Evolutionary conservation across 2,888 invertebrate species (phyloP).

Genomic region (Osmoderma eremita): DNA sequence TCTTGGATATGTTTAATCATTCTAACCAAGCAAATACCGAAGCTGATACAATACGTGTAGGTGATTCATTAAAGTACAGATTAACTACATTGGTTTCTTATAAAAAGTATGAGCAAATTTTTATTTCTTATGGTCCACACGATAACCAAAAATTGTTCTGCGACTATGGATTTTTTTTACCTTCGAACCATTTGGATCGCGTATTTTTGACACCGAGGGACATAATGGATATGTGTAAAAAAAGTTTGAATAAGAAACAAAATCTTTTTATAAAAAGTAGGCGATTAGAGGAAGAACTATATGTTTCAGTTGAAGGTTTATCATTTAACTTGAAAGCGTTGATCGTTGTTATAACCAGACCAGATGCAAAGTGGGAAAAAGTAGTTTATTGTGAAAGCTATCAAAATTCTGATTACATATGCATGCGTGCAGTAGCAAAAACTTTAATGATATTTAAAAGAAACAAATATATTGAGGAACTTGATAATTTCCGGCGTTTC

Average conservation of each 20-base stretch:
- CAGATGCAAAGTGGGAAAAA: conserved; percentile 47
- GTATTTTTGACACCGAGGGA: conserved; percentile 70
- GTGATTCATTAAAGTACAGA: conserved; percentile 64
- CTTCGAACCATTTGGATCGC: conserved; percentile 74
- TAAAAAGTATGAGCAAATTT: conserved; percentile 77
- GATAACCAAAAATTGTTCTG: conserved; percentile 81
- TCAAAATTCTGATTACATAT: conserved; percentile 32
- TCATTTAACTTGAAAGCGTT: conserved; percentile 72
- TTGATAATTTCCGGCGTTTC: conserved; percentile 6
- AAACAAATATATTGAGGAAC: conserved; percentile 13
- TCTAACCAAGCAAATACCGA: conserved; percentile 70
- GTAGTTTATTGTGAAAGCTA: conserved; percentile 47
- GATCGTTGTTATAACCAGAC: conserved; percentile 53
- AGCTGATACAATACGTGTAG: conserved; percentile 55
- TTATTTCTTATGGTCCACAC: conserved; percentile 89
- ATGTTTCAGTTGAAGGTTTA: conserved; percentile 70
- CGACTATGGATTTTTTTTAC: conserved; percentile 87
- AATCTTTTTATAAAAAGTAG: conserved; percentile 73
- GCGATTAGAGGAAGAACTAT: conserved; percentile 71
- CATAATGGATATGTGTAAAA: conserved; percentile 56
- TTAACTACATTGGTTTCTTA: conserved; percentile 67
- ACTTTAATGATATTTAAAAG: conserved; percentile 40
- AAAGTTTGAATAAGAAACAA: conserved; percentile 58
- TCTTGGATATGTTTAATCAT: conserved; percentile 91
- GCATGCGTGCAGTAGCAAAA: conserved; percentile 41